phyloP scores from a whole-genome alignment of 1,140 invertebrate species.

The Drosophila yakuba region DNA sequence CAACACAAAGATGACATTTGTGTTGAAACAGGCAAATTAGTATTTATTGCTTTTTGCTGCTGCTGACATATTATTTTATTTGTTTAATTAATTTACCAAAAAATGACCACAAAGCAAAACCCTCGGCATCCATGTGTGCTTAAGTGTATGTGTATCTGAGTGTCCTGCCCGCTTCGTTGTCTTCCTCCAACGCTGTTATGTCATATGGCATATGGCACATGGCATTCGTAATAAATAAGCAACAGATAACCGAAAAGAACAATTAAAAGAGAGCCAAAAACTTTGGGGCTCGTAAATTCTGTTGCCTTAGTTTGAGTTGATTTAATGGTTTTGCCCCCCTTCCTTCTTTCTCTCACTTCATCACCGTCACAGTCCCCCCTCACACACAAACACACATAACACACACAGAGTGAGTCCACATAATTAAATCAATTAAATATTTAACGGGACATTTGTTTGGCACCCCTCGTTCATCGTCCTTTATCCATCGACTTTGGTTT shows the following conservation, averaged over 20 bases:
- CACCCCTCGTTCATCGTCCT: conserved; percentile 29
- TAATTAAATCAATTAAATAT: conserved; percentile 84
- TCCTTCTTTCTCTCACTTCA: background rate
- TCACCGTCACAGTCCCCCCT: background rate
- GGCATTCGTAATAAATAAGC: conserved; percentile 78
- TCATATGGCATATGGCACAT: conserved; percentile 76
- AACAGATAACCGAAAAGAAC: conserved; percentile 72
- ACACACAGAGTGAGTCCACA: conserved; percentile 39
- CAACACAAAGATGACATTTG: conserved; percentile 77
- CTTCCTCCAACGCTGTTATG: conserved; percentile 35
- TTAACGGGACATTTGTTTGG: conserved; percentile 78
- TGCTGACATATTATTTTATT: conserved; percentile 83
- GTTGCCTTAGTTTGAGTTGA: conserved; percentile 71
- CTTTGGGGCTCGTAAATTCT: conserved; percentile 66
- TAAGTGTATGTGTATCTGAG: conserved; percentile 1
- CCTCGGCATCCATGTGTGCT: conserved; percentile 20
- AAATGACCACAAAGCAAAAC: conserved; percentile 69
- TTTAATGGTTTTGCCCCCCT: conserved; percentile 62
- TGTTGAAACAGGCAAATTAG: conserved; percentile 83
- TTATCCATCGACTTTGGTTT: conserved; percentile 60
- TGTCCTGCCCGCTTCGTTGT: background rate
- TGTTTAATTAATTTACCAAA: conserved; percentile 83
- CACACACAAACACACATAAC: conserved; percentile 1
- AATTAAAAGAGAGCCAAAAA: conserved; percentile 52
- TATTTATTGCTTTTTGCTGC: conserved; percentile 78